Percentiles rank a stretch among this genome's conserved stretches.
phyloP scores from a whole-genome alignment of 1,140 invertebrate species.

The Sinella curviseta region DNA sequence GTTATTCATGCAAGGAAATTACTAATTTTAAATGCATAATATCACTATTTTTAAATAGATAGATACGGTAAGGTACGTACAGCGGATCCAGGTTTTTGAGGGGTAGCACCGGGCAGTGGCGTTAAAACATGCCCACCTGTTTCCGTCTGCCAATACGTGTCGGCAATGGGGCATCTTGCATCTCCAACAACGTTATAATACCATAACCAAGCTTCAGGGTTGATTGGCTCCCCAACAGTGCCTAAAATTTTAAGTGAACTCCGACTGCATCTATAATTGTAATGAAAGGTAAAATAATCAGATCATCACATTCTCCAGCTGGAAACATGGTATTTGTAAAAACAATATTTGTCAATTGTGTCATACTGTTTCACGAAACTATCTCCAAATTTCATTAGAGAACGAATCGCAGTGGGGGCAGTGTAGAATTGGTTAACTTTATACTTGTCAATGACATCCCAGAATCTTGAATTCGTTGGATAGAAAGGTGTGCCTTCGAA shows the following conservation, averaged over 20 bases:
- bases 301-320: constrained; percentile 37
- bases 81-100: constrained; percentile 95
- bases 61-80: constrained; percentile 66
- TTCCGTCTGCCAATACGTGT: constrained; percentile 99
- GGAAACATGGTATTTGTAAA: not conserved
- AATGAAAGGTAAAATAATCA: constrained; percentile 45
- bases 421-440: constrained; percentile 97
- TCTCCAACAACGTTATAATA: constrained; percentile 85
- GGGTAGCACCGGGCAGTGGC: constrained; percentile 88
- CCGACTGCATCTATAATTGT: constrained; percentile 60
- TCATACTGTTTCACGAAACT: constrained; percentile 68
- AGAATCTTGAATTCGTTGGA: constrained; percentile 85
- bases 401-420: constrained; percentile 93
- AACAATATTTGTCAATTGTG: not conserved
- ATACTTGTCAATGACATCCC: constrained; percentile 90
- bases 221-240: constrained; percentile 93
- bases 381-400: constrained; percentile 92
- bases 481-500: constrained; percentile 95
- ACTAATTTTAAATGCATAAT: constrained; percentile 26
- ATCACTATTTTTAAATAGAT: constrained; percentile 12
- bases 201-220: constrained; percentile 97
- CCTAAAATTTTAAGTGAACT: constrained; percentile 78
- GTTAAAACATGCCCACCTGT: constrained; percentile 94
- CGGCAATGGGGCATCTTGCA: constrained; percentile 82
- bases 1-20: not conserved